Evolutionary conservation across 2,888 invertebrate genomes (phyloP).

Genomic region (Lypha dubia): DNA sequence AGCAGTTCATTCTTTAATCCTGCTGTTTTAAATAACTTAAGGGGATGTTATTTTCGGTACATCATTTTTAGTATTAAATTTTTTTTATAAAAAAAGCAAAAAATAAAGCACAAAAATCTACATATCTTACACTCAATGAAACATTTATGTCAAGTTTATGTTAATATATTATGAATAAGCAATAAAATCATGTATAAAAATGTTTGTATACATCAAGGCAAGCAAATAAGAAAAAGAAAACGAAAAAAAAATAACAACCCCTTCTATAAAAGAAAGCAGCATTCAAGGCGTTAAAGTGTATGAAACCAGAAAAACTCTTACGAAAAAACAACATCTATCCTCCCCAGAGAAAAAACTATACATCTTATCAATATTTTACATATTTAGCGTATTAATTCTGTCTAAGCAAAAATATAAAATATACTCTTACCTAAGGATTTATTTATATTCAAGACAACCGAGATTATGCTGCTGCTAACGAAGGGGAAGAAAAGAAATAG

Average conservation of each 20-base stretch:
- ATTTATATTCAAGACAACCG: slow-evolving; percentile 30
- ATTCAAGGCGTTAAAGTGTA: slow-evolving; percentile 13
- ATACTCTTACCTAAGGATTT: slow-evolving; percentile 27
- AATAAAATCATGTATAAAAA: slow-evolving; percentile 46
- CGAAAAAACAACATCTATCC: background rate
- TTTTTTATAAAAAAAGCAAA: slow-evolving; percentile 79
- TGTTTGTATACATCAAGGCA: slow-evolving; percentile 55
- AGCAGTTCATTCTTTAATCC: slow-evolving; percentile 58
- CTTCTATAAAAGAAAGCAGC: background rate
- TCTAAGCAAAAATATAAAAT: slow-evolving; percentile 20
- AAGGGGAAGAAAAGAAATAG: slow-evolving; percentile 77
- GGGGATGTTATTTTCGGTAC: background rate
- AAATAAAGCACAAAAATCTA: slow-evolving; percentile 69
- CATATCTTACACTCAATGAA: slow-evolving; percentile 78
- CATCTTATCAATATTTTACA: slow-evolving; percentile 66
- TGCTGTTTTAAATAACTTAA: slow-evolving; percentile 38
- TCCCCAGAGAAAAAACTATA: slow-evolving; percentile 43
- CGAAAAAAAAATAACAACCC: slow-evolving; percentile 17
- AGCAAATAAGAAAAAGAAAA: too few species aligned
- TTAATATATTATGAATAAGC: slow-evolving; percentile 74
- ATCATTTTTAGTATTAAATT: slow-evolving; percentile 19
- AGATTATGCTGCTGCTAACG: slow-evolving; percentile 44
- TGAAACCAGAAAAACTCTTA: slow-evolving; percentile 1
- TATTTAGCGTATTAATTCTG: slow-evolving; percentile 33
- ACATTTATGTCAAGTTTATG: slow-evolving; percentile 82